A percentile compares a stretch with the other conserved stretches of the same genome.
phyloP scores from a whole-genome alignment of 2,113 vertebrate genomes.

The Synchiropus splendidus region DNA sequence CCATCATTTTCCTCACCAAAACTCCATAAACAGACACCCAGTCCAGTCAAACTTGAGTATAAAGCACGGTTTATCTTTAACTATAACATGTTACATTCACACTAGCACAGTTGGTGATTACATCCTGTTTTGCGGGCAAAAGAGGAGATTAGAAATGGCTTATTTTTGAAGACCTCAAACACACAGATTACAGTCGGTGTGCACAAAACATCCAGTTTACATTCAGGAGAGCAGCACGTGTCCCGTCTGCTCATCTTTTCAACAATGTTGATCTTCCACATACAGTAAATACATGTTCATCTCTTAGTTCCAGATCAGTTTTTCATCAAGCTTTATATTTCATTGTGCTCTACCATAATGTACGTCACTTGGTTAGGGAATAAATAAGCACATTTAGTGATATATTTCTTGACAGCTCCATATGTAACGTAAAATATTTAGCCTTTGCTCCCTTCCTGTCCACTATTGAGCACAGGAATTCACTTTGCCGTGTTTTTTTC shows the following conservation, averaged over 20 bases:
- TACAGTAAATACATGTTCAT: no score
- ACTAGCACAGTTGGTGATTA: slow-evolving; percentile 6
- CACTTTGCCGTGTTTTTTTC: no score
- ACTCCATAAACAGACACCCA: slow-evolving; percentile 14
- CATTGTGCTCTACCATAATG: no score
- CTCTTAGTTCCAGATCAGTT: no score
- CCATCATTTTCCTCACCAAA: slow-evolving; percentile 1
- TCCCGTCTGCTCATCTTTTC: not conserved
- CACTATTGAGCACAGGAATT: no score
- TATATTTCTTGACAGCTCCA: not conserved
- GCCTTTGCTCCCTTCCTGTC: no score
- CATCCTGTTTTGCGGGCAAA: slow-evolving; percentile 10
- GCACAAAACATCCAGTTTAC: slow-evolving; percentile 30
- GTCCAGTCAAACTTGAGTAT: slow-evolving; percentile 16
- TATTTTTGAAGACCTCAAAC: slow-evolving; percentile 9
- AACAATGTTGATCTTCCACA: no score
- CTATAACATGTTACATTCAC: slow-evolving; percentile 1
- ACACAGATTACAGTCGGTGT: slow-evolving; percentile 30
- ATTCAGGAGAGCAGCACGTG: slow-evolving; percentile 14
- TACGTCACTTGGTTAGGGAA: slow-evolving; percentile 17
- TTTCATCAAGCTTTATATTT: no score
- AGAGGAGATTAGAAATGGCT: slow-evolving; percentile 2
- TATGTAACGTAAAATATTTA: not conserved
- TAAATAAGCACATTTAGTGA: slow-evolving; percentile 25
- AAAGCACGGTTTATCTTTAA: not conserved